Evolutionary conservation across 1,140 invertebrate genomes (phyloP).

Genomic region (Condylostylus longicornis): DNA sequence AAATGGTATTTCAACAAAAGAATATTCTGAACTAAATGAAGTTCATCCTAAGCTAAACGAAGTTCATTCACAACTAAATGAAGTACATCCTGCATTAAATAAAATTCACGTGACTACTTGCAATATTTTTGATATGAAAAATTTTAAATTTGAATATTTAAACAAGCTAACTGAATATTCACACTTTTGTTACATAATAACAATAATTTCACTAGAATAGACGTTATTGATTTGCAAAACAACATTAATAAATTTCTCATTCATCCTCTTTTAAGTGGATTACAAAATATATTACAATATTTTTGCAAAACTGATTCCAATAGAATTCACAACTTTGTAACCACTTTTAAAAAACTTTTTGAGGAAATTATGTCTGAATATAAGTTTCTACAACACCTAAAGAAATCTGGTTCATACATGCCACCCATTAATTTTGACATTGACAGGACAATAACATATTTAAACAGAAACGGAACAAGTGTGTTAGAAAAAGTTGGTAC

Average conservation of each 20-base stretch:
- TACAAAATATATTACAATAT: not conserved
- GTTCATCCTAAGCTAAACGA: too few species aligned
- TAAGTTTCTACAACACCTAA: conserved; percentile 6
- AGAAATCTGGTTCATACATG: conserved; percentile 2
- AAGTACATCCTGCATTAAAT: too few species aligned
- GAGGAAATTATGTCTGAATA: conserved; percentile 6
- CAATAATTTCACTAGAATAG: conserved; percentile 10
- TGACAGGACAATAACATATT: conserved; percentile 4
- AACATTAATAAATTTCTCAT: conserved; percentile 2
- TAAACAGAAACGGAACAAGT: conserved; percentile 3
- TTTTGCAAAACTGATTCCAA: conserved; percentile 3
- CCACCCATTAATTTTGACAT: conserved; percentile 7
- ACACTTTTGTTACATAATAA: conserved; percentile 11
- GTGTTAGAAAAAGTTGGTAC: conserved; percentile 5
- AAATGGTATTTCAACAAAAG: too few species aligned
- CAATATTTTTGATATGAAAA: too few species aligned
- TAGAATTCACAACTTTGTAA: conserved; percentile 1
- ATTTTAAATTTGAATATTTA: too few species aligned
- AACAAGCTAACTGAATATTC: too few species aligned
- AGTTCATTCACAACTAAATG: too few species aligned
- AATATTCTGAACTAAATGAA: too few species aligned
- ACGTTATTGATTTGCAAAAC: conserved; percentile 8
- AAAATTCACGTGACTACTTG: too few species aligned
- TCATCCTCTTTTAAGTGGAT: conserved; percentile 1
- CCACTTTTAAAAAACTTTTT: conserved; percentile 7